Percentiles rank a stretch among this genome's conserved stretches.
phyloP scores from a whole-genome alignment of 2,797 vertebrate species.

The Pyrrhura leucotis region DNA sequence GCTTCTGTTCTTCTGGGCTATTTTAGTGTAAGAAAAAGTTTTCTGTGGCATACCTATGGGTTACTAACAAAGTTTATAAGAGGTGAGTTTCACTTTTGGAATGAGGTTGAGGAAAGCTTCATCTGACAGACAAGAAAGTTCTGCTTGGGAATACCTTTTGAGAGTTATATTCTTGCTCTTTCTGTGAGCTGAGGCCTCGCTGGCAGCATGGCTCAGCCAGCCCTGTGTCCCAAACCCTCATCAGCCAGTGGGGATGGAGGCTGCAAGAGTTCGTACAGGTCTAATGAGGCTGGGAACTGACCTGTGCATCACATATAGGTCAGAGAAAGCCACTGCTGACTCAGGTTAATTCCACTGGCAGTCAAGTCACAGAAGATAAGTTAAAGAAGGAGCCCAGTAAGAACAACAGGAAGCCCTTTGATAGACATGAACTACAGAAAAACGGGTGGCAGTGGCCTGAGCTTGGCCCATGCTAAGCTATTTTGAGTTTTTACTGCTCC shows the following conservation, averaged over 20 bases:
- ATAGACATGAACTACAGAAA: not conserved
- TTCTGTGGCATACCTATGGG: not conserved
- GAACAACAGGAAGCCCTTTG: not conserved
- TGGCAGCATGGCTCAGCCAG: not conserved
- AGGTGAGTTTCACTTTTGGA: not conserved
- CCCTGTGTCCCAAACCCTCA: not conserved
- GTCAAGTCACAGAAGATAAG: not conserved
- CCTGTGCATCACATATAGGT: not conserved
- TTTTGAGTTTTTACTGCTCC: constrained; percentile 28
- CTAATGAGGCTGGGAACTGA: not conserved
- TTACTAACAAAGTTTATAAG: not conserved
- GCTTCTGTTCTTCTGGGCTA: not conserved
- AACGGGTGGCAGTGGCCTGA: not conserved
- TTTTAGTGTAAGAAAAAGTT: not conserved
- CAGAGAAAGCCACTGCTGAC: not conserved
- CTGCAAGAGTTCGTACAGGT: not conserved
- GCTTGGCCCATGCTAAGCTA: constrained; percentile 5
- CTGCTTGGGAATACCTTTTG: not conserved
- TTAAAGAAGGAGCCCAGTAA: not conserved
- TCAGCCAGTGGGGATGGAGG: not conserved
- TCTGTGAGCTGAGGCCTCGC: not conserved
- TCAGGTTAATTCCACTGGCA: not conserved
- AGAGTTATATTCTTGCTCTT: not conserved
- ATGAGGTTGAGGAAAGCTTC: not conserved
- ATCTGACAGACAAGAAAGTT: not conserved